phyloP scores from a whole-genome alignment of 2,888 invertebrate species.

The Patella ulyssiponensis region DNA sequence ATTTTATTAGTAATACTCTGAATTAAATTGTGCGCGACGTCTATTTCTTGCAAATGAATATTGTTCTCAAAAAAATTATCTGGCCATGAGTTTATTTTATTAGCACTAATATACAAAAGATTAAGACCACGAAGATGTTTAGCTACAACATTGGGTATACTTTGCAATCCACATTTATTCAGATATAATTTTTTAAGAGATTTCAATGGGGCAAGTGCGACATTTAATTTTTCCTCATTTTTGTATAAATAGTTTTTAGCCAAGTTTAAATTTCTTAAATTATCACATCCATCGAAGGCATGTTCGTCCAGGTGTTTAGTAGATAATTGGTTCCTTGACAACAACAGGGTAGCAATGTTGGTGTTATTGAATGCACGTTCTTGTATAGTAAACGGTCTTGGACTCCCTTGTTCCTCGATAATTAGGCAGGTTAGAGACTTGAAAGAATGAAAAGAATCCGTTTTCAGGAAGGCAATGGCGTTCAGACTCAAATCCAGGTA shows the following conservation, averaged over 20 bases:
- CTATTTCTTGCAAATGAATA: no score
- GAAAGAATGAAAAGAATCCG: background rate
- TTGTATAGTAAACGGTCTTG: background rate
- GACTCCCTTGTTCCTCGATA: background rate
- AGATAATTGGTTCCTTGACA: background rate
- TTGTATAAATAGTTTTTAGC: background rate
- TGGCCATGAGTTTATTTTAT: no score
- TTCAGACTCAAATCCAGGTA: background rate
- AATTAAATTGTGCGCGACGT: no score
- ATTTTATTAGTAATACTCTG: no score
- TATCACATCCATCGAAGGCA: slow-evolving; percentile 5
- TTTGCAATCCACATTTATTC: no score
- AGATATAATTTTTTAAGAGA: no score
- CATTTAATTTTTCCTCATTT: no score
- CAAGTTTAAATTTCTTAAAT: background rate
- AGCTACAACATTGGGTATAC: no score
- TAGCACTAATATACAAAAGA: no score
- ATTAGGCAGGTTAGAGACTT: background rate
- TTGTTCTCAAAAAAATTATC: no score
- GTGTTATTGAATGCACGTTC: slow-evolving; percentile 15
- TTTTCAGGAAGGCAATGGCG: background rate
- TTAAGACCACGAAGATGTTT: no score
- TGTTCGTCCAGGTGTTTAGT: background rate
- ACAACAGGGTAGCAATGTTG: background rate
- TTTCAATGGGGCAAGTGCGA: no score